Conservation (phyloP, 1,140 invertebrate genomes). For the Orchesella cincta region DNA sequence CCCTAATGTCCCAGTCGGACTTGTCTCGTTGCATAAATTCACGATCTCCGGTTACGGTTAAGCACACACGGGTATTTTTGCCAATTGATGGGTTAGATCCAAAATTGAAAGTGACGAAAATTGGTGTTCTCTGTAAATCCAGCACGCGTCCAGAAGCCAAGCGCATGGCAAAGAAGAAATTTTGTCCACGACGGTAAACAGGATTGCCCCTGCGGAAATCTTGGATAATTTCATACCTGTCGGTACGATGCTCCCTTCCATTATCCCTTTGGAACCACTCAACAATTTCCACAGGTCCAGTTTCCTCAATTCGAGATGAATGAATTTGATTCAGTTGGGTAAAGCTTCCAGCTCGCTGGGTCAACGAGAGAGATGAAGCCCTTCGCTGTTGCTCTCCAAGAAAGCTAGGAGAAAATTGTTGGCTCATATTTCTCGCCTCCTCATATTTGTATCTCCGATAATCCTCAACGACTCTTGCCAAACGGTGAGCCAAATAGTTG, state of each 20-base stretch:
- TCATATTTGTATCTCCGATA: conserved; percentile 32
- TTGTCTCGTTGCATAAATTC: conserved; percentile 55
- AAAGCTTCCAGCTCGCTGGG: background rate
- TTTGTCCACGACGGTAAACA: conserved; percentile 32
- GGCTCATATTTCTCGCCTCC: background rate
- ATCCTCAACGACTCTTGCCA: conserved; percentile 27
- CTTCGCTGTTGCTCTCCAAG: background rate
- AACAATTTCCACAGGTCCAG: conserved; percentile 35
- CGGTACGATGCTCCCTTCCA: conserved; percentile 22
- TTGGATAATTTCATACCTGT: conserved; percentile 33
- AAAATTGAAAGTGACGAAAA: conserved; percentile 37
- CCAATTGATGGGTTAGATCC: conserved; percentile 63
- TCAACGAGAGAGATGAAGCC: background rate
- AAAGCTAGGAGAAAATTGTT: background rate
- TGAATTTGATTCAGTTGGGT: background rate
- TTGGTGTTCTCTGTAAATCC: conserved; percentile 22
- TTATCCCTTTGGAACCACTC: conserved; percentile 39
- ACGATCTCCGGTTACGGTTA: conserved; percentile 58
- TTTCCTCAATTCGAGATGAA: background rate
- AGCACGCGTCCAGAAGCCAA: background rate
- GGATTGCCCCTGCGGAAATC: conserved; percentile 23
- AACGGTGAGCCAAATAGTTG: conserved; percentile 22
- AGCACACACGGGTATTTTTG: conserved; percentile 64
- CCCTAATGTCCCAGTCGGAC: conserved; percentile 60
- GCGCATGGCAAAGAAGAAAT: conserved; percentile 33